Evolutionary conservation across 2,888 invertebrate species (phyloP), one percentile per base, ranked within the genome.

Genomic region (Lasioglossum zephyrum): DNA sequence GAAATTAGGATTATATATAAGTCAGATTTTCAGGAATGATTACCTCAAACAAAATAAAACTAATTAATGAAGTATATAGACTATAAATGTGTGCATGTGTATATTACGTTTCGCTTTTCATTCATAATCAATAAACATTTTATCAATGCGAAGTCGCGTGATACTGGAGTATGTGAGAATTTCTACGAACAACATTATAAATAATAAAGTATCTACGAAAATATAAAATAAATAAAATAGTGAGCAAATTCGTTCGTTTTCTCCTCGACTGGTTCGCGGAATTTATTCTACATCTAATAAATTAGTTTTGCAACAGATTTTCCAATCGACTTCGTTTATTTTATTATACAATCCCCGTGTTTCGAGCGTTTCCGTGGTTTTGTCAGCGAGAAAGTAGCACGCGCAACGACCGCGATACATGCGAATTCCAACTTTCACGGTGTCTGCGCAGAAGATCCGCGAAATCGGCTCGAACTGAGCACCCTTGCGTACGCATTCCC

Each of bases 1-100:
- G 75, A 96, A 96, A 91, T 93, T 97, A 49, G 97, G 97, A 2
- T 95, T 95, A 16, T 91, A 95, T 4, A 92, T 97, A 91, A 97
- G 97, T 93, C 94, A 96, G 88, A 94, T 95, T 26, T 96, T 97
- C 89, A 95, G 97, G 18, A 94, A 96, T 66, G 97, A 97, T 89
- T 97, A 97, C 93, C 95, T 96, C 70, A 95, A 95, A 47, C 96
- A 95, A 44, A 85, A 93, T 53, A 86, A 69, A 72, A 91, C 9
- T 31, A 63, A 72, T 18, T 85, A 70, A 44, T 1, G 9, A 4
- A 39, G 18, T 26, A 31, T 31, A 13, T 26, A 26, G 1, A 31
- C 44, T 44, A n/a, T 18, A 22, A 22, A 53, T n/a, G 53, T n/a
- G 53, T 53, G 22, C n/a, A 57, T 57, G 26, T 60, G 26, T 26